These are phyloP conservation scores for Andrena bicolor DNA, from an alignment of 2,888 invertebrate species.

Conservation along the genomic window DNA sequence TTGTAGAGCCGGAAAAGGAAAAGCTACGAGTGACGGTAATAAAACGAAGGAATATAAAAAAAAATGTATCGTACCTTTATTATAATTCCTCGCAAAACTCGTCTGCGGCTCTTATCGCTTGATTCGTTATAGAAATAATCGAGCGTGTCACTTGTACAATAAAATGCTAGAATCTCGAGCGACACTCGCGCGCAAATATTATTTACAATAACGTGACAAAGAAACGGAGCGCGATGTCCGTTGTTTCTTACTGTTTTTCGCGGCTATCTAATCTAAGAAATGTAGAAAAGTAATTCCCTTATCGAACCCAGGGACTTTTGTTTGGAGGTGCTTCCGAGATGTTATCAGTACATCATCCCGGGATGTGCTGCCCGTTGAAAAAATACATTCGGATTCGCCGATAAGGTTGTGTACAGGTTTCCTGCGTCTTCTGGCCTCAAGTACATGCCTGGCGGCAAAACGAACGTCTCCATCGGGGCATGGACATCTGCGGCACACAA, in stretches of 20 bases:
- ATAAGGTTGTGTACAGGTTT: slow-evolving; percentile 94
- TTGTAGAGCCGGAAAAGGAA: no score
- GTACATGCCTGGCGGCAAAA: slow-evolving; percentile 89
- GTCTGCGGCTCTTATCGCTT: slow-evolving; percentile 27
- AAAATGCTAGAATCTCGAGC: slow-evolving; percentile 11
- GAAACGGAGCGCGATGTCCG: slow-evolving; percentile 31
- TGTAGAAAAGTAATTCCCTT: slow-evolving; percentile 34
- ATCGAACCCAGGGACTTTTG: slow-evolving; percentile 21
- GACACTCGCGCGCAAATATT: slow-evolving; percentile 32
- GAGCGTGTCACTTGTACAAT: background rate
- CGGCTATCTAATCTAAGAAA: slow-evolving; percentile 59
- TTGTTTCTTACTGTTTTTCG: slow-evolving; percentile 25
- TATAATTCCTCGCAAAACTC: slow-evolving; percentile 45
- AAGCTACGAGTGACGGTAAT: background rate
- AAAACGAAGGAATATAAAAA: slow-evolving; percentile 21
- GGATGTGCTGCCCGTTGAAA: slow-evolving; percentile 95
- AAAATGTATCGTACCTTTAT: slow-evolving; percentile 61
- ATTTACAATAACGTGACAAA: slow-evolving; percentile 59
- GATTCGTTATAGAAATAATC: slow-evolving; percentile 47
- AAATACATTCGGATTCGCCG: slow-evolving; percentile 96
- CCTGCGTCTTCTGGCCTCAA: slow-evolving; percentile 91
- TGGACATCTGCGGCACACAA: slow-evolving; percentile 77
- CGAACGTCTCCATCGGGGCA: slow-evolving; percentile 81
- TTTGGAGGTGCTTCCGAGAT: background rate
- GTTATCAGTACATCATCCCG: slow-evolving; percentile 94